Evolutionary conservation across 2,113 vertebrate genomes (phyloP), one percentile per base, ranked within the genome.

Genomic region (Leptobrachium leishanense): DNA sequence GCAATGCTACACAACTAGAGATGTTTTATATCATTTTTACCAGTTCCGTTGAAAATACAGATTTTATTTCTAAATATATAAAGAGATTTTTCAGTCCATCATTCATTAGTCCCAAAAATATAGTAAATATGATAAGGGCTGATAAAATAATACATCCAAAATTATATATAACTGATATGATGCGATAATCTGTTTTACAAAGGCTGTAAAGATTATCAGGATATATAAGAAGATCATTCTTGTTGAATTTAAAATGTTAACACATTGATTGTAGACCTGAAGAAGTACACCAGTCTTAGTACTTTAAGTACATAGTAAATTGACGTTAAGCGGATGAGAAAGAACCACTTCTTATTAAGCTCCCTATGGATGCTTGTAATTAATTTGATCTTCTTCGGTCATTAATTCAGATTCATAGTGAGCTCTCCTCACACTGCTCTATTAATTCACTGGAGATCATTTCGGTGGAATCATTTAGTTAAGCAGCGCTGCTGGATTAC

Each of bases 331-430:
- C 83, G 87, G 86, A 88, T 90, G 84, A 76, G 69, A 81, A 82
- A 86, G 84, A 87, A 82, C 31, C 66, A 55, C 54, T 74, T 87
- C 89, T 85, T 87, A 88, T 85, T 86, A 88, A 88, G 72, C 82
- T 91, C 92, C 90, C 90, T 84, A 83, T 91, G 91, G 91, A 91
- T 86, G 83, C 79, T 83, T 87, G 89, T 91, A 94, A 93, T 94
- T 93, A 93, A 93, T 94, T 94, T 93, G 89, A 91, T 93, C 89
- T 90, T 92, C 91, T 92, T 80, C 84, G 90, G 90, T 92, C 90
- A 92, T 94, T 93, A 93, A 91, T 88, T 91, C 79, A 88, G 87
- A 87, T 89, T 90, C 88, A 87, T 85, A 90, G 92, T 75, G 86
- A 87, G 88, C 84, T 81, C 55, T 88, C 84, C 72, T 82, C 85